Conservation (phyloP, 2,888 invertebrate species). For the Luffia ferchaultella region DNA sequence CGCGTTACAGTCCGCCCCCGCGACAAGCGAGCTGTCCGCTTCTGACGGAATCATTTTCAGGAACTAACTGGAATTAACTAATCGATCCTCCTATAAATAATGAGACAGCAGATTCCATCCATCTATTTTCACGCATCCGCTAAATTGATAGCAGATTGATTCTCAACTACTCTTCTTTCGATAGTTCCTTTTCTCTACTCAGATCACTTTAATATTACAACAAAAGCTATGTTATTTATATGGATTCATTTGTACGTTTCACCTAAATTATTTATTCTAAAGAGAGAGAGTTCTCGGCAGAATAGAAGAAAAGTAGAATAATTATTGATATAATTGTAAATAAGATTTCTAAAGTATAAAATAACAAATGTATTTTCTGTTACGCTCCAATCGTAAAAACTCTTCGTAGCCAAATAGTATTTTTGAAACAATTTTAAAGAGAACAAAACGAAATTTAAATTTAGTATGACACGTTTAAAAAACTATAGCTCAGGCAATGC, state of each 20-base stretch:
- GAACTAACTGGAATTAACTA: too few relatives aligned
- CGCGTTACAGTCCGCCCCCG: conserved; percentile 48
- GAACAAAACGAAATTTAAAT: conserved; percentile 6
- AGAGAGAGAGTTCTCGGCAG: background rate
- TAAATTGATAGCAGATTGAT: too few relatives aligned
- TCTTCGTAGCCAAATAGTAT: background rate
- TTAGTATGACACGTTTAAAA: conserved; percentile 8
- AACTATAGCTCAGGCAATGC: conserved; percentile 2
- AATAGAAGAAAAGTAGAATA: background rate
- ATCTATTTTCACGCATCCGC: background rate
- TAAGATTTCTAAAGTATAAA: conserved; percentile 1
- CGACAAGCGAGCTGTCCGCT: conserved; percentile 15
- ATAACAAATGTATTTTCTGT: background rate
- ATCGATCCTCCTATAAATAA: background rate
- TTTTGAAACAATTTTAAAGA: background rate
- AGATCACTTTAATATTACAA: too few relatives aligned
- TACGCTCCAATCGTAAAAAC: background rate
- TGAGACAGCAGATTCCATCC: background rate
- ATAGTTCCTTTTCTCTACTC: too few relatives aligned
- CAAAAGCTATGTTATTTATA: too few relatives aligned
- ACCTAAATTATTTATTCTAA: background rate
- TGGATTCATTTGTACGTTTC: too few relatives aligned
- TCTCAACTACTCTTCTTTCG: too few relatives aligned
- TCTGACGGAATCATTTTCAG: background rate
- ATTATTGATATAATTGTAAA: background rate